Evolutionary conservation across 2,888 invertebrate species (phyloP).

Genomic region (Drosophila peninsularis): DNA sequence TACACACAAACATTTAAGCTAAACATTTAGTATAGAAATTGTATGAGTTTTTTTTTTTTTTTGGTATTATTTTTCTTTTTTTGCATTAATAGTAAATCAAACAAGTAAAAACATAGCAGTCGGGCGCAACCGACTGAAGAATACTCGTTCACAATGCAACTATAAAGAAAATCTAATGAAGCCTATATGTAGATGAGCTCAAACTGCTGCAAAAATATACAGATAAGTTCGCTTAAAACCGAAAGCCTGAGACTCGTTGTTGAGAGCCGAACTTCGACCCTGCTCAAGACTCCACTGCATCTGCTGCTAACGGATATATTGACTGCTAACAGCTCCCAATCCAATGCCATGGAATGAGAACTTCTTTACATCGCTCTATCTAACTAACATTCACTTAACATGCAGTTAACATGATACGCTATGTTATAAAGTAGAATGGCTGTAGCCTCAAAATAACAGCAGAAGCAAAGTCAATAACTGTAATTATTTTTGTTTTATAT

Average conservation of each 20-base stretch:
- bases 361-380: too few relatives aligned
- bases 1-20: constrained; percentile 65
- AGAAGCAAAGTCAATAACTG: background rate
- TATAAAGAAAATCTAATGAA: background rate
- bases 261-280: too few relatives aligned
- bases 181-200: background rate
- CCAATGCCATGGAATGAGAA: too few relatives aligned
- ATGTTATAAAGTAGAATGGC: too few relatives aligned
- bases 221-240: too few relatives aligned
- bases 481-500: background rate
- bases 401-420: background rate
- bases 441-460: background rate
- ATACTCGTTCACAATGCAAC: background rate
- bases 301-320: too few relatives aligned
- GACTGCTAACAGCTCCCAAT: too few relatives aligned
- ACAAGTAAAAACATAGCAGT: background rate
- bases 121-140: background rate
- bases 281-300: too few relatives aligned
- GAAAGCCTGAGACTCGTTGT: too few relatives aligned
- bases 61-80: background rate
- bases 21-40: constrained; percentile 53
- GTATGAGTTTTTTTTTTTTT: constrained; percentile 11
- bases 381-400: background rate
- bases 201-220: too few relatives aligned
- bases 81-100: constrained; percentile 11